phyloP scores from a whole-genome alignment of 2,888 invertebrate genomes.

The Lasioglossum morio region DNA sequence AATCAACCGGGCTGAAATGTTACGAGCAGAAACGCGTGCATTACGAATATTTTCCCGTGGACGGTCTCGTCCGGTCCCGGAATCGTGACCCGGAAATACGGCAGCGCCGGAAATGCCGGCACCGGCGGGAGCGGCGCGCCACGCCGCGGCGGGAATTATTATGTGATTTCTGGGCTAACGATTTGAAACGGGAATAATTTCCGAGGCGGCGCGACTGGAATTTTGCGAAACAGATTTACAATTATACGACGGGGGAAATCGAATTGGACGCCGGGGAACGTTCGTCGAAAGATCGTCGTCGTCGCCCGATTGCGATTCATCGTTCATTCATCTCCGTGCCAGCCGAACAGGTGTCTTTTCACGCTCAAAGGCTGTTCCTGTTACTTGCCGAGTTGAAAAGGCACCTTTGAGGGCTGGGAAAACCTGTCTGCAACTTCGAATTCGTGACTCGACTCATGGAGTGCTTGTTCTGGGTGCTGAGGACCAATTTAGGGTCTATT shows the following conservation, averaged over 20 bases:
- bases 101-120: constrained; percentile 32
- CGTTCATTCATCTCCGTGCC: background rate
- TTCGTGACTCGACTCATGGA: background rate
- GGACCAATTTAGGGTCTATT: background rate
- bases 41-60: constrained; percentile 19
- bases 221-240: constrained; percentile 48
- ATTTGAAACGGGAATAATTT: constrained; percentile 47
- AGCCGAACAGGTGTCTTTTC: background rate
- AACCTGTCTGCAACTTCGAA: background rate
- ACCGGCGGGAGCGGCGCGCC: constrained; percentile 27
- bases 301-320: background rate
- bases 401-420: background rate
- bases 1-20: background rate
- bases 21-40: background rate
- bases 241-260: constrained; percentile 39
- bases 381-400: background rate
- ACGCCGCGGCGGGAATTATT: constrained; percentile 33
- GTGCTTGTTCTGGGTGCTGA: background rate
- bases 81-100: constrained; percentile 46
- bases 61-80: constrained; percentile 17
- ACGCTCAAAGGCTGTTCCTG: background rate
- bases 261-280: background rate
- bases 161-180: constrained; percentile 55
- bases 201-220: constrained; percentile 27
- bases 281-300: background rate